phyloP scores from a whole-genome alignment of 2,888 invertebrate genomes.

The Vesta saturnalis region DNA sequence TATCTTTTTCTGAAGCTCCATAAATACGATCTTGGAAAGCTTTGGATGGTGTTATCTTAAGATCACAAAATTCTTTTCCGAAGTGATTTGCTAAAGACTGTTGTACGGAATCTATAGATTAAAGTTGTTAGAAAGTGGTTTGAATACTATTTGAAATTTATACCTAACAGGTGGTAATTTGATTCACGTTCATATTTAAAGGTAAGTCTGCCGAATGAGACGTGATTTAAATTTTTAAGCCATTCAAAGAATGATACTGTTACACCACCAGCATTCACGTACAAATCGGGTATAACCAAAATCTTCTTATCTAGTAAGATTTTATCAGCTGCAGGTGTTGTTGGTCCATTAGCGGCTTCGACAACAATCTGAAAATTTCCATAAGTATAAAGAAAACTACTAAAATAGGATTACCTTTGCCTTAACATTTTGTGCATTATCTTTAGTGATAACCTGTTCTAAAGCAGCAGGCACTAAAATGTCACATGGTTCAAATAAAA shows the following conservation, averaged over 20 bases:
- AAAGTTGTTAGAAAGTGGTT: background rate
- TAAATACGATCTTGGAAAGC: slow-evolving; percentile 88
- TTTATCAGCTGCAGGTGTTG: slow-evolving; percentile 94
- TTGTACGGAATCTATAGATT: slow-evolving; percentile 90
- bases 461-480: slow-evolving; percentile 96
- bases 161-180: slow-evolving; percentile 88
- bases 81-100: slow-evolving; percentile 95
- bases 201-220: slow-evolving; percentile 93
- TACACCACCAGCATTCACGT: slow-evolving; percentile 94
- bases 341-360: slow-evolving; percentile 97
- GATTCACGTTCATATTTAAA: slow-evolving; percentile 96
- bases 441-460: slow-evolving; percentile 92
- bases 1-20: slow-evolving; percentile 97
- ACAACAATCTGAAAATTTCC: too few species aligned
- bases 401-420: too few species aligned
- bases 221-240: slow-evolving; percentile 98
- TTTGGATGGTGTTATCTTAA: slow-evolving; percentile 90
- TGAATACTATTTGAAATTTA: slow-evolving; percentile 45
- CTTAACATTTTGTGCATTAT: slow-evolving; percentile 89
- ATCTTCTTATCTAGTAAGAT: slow-evolving; percentile 88
- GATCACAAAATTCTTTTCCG: slow-evolving; percentile 88
- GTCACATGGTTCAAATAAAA: slow-evolving; percentile 93
- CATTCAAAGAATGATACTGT: slow-evolving; percentile 99
- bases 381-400: too few species aligned
- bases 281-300: slow-evolving; percentile 91